Percentiles rank a stretch among this genome's conserved stretches.
Conservation (phyloP, 2,113 vertebrate species). For the Verasper variegatus region DNA sequence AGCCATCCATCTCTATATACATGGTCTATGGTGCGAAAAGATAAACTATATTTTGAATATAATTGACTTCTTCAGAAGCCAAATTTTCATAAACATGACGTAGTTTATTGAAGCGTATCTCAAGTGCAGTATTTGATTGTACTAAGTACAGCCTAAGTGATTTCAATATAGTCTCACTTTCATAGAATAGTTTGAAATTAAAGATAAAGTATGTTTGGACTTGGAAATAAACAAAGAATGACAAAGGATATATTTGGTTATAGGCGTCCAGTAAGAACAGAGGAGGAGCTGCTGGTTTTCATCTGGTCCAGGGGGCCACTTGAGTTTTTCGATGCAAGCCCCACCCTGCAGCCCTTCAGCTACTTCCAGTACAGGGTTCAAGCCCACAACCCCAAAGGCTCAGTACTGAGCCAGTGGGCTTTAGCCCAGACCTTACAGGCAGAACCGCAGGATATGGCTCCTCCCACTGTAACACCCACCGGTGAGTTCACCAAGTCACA, state of each 20-base stretch:
- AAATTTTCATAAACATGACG: no score
- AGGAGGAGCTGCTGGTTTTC: constrained; percentile 86
- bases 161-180: no score
- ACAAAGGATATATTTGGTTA: neutral
- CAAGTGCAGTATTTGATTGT: no score
- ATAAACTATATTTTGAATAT: no score
- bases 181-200: no score
- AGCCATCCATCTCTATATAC: no score
- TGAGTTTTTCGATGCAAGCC: constrained; percentile 85
- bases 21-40: no score
- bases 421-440: constrained; percentile 84
- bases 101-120: no score
- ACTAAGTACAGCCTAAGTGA: no score
- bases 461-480: constrained; percentile 80
- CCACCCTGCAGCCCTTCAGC: constrained; percentile 84
- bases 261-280: constrained; percentile 83
- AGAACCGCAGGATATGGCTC: constrained; percentile 81
- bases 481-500: constrained; percentile 62
- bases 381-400: constrained; percentile 86
- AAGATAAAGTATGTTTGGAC: no score
- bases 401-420: constrained; percentile 86
- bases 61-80: no score
- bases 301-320: constrained; percentile 87
- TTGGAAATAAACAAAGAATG: neutral
- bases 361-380: constrained; percentile 86